phyloP scores from a whole-genome alignment of 92 coral and sea anemone species.

The Parazoanthus swiftii region DNA sequence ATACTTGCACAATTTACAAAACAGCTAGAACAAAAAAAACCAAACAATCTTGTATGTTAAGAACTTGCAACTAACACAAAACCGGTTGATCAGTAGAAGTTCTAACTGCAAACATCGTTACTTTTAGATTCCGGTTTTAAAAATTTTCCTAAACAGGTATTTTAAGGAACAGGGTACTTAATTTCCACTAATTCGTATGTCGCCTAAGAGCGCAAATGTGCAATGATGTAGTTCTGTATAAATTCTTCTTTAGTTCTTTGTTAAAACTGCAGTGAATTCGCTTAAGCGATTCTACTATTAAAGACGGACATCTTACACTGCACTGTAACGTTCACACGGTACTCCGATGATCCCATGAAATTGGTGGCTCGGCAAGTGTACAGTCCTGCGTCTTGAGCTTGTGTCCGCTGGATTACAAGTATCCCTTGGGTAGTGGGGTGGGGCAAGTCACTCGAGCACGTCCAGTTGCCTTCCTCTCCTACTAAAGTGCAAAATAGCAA shows the following conservation, averaged over 20 bases:
- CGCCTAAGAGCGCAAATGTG: too few species aligned
- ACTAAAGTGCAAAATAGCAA: background rate
- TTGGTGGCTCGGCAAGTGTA: constrained; percentile 20
- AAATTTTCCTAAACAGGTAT: too few species aligned
- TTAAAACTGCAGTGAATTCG: background rate
- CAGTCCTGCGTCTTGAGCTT: background rate
- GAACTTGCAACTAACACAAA: too few species aligned
- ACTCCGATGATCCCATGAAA: background rate
- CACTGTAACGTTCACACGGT: constrained; percentile 1
- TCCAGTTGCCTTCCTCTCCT: background rate
- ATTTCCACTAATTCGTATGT: too few species aligned
- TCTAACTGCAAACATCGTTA: too few species aligned
- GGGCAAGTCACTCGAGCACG: background rate
- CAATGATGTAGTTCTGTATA: too few species aligned
- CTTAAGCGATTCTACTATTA: background rate
- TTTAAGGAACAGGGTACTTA: too few species aligned
- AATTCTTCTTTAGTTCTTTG: background rate
- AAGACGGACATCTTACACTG: background rate
- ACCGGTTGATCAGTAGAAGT: too few species aligned
- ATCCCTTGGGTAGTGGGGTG: background rate
- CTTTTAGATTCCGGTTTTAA: too few species aligned
- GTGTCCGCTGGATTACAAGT: background rate
- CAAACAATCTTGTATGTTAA: too few species aligned
- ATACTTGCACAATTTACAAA: too few species aligned
- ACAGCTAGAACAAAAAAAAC: too few species aligned